These are phyloP conservation scores for Telenomus remus DNA, from an alignment of 1,140 invertebrate genomes.

Conservation along the genomic window DNA sequence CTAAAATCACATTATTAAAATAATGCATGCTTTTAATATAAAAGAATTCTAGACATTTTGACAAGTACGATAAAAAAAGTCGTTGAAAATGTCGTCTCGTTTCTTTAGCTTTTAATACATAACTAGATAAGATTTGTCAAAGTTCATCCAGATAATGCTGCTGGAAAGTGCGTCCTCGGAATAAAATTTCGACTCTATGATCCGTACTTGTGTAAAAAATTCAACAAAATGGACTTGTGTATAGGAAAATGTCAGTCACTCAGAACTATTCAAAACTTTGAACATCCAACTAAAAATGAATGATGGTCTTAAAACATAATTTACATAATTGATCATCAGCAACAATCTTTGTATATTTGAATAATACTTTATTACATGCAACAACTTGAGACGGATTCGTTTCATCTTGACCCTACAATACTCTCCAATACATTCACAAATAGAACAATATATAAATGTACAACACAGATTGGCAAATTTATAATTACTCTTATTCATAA, in stretches of 20 bases:
- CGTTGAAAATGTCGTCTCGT: too few relatives aligned
- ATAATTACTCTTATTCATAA: too few relatives aligned
- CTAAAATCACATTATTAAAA: too few relatives aligned
- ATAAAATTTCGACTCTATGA: conserved; percentile 28
- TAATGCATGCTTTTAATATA: too few relatives aligned
- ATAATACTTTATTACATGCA: conserved; percentile 14
- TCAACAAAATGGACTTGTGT: neutral
- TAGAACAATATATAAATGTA: too few relatives aligned
- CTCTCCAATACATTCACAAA: too few relatives aligned
- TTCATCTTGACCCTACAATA: conserved; percentile 1
- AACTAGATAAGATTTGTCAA: conserved; percentile 61
- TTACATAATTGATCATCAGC: conserved; percentile 4
- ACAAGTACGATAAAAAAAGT: too few relatives aligned
- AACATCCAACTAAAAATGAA: neutral
- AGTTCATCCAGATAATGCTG: conserved; percentile 50
- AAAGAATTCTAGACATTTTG: too few relatives aligned
- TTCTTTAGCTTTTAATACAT: too few relatives aligned
- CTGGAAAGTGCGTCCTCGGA: conserved; percentile 21
- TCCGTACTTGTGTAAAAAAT: conserved; percentile 4
- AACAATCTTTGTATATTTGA: conserved; percentile 31
- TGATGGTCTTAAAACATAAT: too few relatives aligned
- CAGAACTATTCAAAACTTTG: neutral
- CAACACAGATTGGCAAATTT: too few relatives aligned
- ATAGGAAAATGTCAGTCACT: neutral
- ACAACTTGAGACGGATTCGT: conserved; percentile 34